phyloP scores from a whole-genome alignment of 2,113 vertebrate species.

The Noctilio leporinus region DNA sequence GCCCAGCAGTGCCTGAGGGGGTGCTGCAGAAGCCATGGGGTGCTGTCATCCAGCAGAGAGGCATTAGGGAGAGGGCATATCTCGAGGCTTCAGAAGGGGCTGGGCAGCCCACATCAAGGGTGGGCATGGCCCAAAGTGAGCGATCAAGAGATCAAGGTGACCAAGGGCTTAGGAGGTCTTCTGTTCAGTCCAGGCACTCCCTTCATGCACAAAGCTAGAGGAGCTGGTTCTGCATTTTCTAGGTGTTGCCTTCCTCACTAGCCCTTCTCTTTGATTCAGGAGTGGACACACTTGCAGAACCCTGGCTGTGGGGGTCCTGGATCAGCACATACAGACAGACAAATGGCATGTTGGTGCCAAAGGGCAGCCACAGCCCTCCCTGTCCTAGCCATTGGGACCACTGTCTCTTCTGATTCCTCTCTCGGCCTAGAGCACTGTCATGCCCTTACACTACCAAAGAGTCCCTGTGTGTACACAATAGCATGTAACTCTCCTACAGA shows the following conservation, averaged over 20 bases:
- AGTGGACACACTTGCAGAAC: neutral
- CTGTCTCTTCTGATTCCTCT: neutral
- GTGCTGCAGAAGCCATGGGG: neutral
- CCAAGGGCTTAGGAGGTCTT: neutral
- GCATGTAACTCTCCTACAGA: neutral
- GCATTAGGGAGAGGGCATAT: neutral
- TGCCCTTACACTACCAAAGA: neutral
- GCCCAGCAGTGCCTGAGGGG: neutral
- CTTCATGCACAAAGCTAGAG: neutral
- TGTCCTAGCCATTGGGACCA: neutral
- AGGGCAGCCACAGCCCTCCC: no score
- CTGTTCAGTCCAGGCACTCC: neutral
- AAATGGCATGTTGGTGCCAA: neutral
- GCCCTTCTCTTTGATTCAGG: neutral
- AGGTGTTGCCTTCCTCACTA: neutral
- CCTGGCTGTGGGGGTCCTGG: neutral
- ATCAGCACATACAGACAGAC: neutral
- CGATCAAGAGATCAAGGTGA: neutral
- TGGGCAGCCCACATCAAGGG: neutral
- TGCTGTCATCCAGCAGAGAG: neutral
- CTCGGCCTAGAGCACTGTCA: neutral
- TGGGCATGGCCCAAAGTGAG: neutral
- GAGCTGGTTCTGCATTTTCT: neutral
- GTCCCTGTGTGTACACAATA: neutral
- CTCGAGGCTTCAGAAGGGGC: neutral